Conservation (phyloP, 2,888 invertebrate genomes). For the Drosophila merina region DNA sequence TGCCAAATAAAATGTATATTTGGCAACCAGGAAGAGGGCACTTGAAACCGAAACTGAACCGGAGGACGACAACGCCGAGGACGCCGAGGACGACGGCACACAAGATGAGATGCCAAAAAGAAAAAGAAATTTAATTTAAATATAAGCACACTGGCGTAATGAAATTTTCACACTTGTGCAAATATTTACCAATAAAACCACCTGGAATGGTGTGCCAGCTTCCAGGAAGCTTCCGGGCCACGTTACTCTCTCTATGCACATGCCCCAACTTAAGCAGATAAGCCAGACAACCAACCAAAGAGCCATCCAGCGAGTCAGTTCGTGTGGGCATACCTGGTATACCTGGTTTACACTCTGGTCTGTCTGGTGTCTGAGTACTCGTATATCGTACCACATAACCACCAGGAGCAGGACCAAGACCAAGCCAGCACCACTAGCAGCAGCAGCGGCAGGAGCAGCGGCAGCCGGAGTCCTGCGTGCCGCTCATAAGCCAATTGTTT, state of each 20-base stretch:
- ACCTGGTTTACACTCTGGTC: conserved; percentile 6
- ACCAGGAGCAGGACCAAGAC: conserved; percentile 42
- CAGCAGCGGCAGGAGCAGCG: background rate
- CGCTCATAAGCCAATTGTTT: conserved; percentile 74
- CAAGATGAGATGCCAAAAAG: conserved; percentile 47
- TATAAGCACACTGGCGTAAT: conserved; percentile 80
- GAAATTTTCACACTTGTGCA: conserved; percentile 82
- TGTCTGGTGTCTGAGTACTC: conserved; percentile 1
- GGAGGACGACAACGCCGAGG: conserved; percentile 6
- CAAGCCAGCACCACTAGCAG: conserved; percentile 11
- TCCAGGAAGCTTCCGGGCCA: conserved; percentile 1
- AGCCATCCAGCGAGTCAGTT: conserved; percentile 31
- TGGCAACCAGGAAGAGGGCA: conserved; percentile 49
- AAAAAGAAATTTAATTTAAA: conserved; percentile 78
- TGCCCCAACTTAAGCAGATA: conserved; percentile 76
- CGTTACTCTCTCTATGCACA: conserved; percentile 48
- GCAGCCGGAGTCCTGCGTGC: conserved; percentile 53
- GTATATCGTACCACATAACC: conserved; percentile 29
- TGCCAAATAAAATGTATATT: conserved; percentile 57
- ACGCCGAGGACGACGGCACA: conserved; percentile 29
- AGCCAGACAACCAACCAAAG: conserved; percentile 47
- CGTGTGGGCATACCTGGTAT: conserved; percentile 26
- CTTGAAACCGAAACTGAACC: conserved; percentile 59
- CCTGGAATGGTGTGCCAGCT: conserved; percentile 37
- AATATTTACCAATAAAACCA: conserved; percentile 80